These are phyloP conservation scores for Pelodytes ibericus DNA, from an alignment of 2,797 vertebrate genomes.

Conservation along the genomic window DNA sequence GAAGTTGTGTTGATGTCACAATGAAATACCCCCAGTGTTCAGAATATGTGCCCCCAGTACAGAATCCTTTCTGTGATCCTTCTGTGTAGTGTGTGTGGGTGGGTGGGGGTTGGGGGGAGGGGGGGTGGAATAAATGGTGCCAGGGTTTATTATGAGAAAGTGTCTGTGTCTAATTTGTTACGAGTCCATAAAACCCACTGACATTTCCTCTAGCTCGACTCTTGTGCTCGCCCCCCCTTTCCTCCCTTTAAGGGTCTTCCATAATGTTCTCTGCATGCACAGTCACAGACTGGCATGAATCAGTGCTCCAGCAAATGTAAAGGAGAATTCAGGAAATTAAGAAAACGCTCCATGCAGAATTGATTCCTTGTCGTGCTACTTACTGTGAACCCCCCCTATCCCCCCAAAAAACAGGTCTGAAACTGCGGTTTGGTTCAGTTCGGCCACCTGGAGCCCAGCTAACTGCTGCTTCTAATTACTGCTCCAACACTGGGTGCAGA, in stretches of 20 bases:
- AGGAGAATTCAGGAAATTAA: conserved; percentile 48
- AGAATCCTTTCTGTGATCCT: too few species aligned
- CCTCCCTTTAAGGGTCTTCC: conserved; percentile 16
- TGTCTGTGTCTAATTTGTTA: too few species aligned
- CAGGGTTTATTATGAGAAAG: too few species aligned
- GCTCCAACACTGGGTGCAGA: conserved; percentile 11
- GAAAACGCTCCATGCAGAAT: conserved; percentile 20
- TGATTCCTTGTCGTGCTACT: conserved; percentile 30
- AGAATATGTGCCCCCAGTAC: too few species aligned
- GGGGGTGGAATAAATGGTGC: too few species aligned
- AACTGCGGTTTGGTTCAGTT: not conserved
- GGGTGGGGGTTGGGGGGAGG: too few species aligned
- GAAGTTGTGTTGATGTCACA: too few species aligned
- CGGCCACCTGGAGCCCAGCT: conserved; percentile 14
- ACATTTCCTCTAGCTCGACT: conserved; percentile 10
- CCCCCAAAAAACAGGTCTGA: too few species aligned
- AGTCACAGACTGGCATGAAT: conserved; percentile 13
- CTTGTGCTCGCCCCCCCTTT: not conserved
- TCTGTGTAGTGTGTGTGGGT: too few species aligned
- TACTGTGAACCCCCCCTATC: conserved; percentile 1
- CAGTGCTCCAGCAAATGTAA: conserved; percentile 17
- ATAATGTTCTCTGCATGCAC: conserved; percentile 14
- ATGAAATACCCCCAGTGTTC: too few species aligned
- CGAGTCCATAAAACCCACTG: conserved; percentile 26
- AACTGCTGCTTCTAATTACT: conserved; percentile 39